phyloP scores from a whole-genome alignment of 23 tunicate genomes.

The Pegea sp. region DNA sequence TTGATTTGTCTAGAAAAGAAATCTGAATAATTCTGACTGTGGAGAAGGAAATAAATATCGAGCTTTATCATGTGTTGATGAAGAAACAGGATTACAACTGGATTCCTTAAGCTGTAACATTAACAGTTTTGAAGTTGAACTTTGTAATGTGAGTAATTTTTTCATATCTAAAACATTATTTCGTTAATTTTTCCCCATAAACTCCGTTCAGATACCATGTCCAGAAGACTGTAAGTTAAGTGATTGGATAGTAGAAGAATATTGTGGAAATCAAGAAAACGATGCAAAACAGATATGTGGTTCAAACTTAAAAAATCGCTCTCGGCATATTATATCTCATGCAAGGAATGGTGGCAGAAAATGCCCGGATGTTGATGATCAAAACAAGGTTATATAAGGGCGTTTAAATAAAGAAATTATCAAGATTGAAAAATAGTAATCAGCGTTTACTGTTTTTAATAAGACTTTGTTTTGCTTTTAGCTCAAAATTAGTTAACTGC shows the following conservation, averaged over 20 bases:
- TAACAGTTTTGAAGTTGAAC: no score
- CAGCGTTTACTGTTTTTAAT: conserved; percentile 1
- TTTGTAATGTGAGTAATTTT: no score
- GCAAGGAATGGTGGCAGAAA: conserved; percentile 25
- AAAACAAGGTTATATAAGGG: conserved; percentile 14
- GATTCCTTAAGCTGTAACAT: no score
- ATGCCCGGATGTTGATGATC: conserved; percentile 25
- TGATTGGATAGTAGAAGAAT: conserved; percentile 40
- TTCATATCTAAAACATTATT: no score
- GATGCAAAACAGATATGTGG: conserved; percentile 23
- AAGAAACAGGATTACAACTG: no score
- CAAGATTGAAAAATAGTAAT: no score
- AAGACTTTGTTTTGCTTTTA: neutral
- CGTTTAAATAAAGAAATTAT: neutral
- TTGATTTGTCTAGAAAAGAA: no score
- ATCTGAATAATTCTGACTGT: no score
- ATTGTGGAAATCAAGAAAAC: conserved; percentile 16
- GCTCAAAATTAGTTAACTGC: neutral
- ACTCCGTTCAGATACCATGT: no score
- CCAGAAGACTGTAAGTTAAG: conserved; percentile 46
- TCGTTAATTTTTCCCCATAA: no score
- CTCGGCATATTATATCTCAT: conserved; percentile 2
- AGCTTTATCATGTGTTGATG: no score
- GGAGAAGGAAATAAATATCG: no score
- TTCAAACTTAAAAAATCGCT: conserved; percentile 11